These are phyloP conservation scores for Sialis lutaria DNA, from an alignment of 2,888 invertebrate species.

Conservation along the genomic window DNA sequence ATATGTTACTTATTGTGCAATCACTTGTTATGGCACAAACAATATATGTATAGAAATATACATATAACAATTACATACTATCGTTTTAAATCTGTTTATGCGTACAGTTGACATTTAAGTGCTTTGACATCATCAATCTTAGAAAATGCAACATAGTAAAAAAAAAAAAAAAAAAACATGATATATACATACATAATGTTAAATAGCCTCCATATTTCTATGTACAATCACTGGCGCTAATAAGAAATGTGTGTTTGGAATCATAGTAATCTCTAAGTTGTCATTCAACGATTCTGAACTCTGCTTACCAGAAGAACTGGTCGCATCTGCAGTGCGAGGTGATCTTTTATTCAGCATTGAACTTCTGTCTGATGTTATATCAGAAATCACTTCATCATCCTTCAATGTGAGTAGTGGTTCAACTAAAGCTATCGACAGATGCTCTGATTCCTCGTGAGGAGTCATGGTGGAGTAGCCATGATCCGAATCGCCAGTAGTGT, in stretches of 20 bases:
- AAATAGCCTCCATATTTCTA: constrained; percentile 68
- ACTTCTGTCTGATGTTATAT: constrained; percentile 35
- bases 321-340: constrained; percentile 29
- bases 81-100: too few species aligned
- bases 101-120: too few species aligned
- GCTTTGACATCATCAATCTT: too few species aligned
- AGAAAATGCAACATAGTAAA: too few species aligned
- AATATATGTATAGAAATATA: too few species aligned
- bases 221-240: constrained; percentile 83
- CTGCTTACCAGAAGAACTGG: constrained; percentile 20
- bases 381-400: constrained; percentile 38
- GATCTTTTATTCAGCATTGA: constrained; percentile 22
- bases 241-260: constrained; percentile 35
- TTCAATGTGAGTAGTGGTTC: constrained; percentile 38
- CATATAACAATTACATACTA: too few species aligned
- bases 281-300: constrained; percentile 4
- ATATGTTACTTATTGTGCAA: too few species aligned
- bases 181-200: constrained; percentile 11
- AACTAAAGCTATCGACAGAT: constrained; percentile 55
- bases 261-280: constrained; percentile 16
- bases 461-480: constrained; percentile 93
- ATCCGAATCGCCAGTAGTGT: constrained; percentile 69
- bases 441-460: constrained; percentile 77
- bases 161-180: neutral
- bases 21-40: too few species aligned